Percentiles rank a stretch among this genome's conserved stretches.
phyloP scores from a whole-genome alignment of 2,797 vertebrate species.

The Acridotheres tristis region DNA sequence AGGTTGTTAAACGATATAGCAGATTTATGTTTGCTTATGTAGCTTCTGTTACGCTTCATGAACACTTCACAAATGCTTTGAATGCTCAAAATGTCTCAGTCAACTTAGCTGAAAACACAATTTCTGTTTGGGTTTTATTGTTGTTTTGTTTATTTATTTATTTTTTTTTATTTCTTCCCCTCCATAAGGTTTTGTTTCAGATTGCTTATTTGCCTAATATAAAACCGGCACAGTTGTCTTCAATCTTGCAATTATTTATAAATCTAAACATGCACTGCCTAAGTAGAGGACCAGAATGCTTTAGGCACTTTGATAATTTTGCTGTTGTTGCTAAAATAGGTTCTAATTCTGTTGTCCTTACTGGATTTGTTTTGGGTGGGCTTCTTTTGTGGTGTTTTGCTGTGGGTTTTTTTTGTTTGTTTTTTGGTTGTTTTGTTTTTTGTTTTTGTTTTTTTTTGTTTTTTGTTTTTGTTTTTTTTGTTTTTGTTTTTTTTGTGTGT shows the following conservation, averaged over 20 bases:
- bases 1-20: neutral
- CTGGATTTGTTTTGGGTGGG: no score
- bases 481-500: no score
- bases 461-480: no score
- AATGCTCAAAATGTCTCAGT: slow-evolving; percentile 11
- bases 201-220: neutral
- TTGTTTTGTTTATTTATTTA: neutral
- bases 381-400: no score
- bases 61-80: slow-evolving; percentile 16
- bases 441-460: no score
- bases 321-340: neutral
- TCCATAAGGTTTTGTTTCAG: neutral
- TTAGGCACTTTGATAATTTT: neutral
- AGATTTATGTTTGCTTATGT: slow-evolving; percentile 40
- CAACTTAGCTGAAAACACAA: neutral
- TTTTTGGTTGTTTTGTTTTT: no score
- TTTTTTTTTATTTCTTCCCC: rapidly evolving
- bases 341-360: neutral
- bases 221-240: neutral
- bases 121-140: neutral
- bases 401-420: no score
- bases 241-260: neutral
- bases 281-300: neutral
- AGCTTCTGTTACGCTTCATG: slow-evolving; percentile 14
- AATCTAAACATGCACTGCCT: rapidly evolving